phyloP scores from a whole-genome alignment of 2,797 vertebrate genomes.

The Masticophis lateralis region DNA sequence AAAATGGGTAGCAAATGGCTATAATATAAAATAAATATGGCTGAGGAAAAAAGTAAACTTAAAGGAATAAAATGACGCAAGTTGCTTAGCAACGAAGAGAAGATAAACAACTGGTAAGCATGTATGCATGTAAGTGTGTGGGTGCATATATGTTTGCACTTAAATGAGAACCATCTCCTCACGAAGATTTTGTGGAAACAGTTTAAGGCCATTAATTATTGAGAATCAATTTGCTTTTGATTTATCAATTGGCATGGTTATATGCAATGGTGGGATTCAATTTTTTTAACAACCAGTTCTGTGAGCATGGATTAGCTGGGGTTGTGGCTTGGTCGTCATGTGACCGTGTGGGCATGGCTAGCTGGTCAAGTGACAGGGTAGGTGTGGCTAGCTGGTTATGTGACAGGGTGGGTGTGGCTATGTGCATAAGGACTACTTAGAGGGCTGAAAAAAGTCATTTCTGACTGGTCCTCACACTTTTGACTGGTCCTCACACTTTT shows the following conservation, averaged over 20 bases:
- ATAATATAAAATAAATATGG: conserved; percentile 18
- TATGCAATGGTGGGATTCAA: neutral
- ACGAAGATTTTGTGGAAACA: conserved; percentile 30
- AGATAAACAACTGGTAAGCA: conserved; percentile 39
- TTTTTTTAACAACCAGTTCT: no score
- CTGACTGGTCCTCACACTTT: no score
- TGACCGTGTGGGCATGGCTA: no score
- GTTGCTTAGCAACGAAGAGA: conserved; percentile 29
- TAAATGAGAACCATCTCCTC: conserved; percentile 57
- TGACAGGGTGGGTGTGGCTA: no score
- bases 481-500: no score
- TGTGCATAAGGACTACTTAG: no score
- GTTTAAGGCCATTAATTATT: neutral
- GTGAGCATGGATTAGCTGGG: no score
- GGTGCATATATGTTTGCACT: neutral
- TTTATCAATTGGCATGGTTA: conserved; percentile 51
- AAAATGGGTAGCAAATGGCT: conserved; percentile 12
- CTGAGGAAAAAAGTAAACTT: conserved; percentile 38
- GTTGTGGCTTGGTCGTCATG: no score
- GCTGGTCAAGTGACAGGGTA: no score
- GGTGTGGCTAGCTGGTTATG: no score
- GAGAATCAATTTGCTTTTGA: conserved; percentile 35
- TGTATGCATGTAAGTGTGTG: neutral
- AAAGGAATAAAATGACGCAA: conserved; percentile 38
- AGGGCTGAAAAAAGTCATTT: no score